Evolutionary conservation across 2,113 vertebrate species (phyloP).

Genomic region (Camelus bactrianus): DNA sequence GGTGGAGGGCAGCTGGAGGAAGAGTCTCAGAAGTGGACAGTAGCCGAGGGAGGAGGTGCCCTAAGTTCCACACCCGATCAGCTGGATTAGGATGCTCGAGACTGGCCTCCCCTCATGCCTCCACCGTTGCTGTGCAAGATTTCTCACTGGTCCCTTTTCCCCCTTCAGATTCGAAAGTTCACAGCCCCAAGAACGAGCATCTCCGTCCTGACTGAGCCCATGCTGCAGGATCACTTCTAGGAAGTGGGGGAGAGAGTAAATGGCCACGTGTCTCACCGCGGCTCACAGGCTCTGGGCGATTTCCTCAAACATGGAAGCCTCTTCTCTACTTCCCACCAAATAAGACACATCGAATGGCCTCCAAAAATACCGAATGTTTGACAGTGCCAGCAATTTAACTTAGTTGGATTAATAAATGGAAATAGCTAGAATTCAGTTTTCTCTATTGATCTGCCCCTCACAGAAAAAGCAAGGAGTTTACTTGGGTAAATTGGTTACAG

Average conservation of each 20-base stretch:
- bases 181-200: background rate
- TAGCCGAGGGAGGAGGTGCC: fast-evolving
- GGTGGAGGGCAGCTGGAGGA: background rate
- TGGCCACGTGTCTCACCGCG: background rate
- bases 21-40: background rate
- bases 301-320: background rate
- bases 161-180: background rate
- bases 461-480: background rate
- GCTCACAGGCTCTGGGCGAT: background rate
- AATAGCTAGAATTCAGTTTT: background rate
- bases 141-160: background rate
- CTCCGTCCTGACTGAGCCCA: background rate
- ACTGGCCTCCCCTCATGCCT: background rate
- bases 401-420: background rate
- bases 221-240: background rate
- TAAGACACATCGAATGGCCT: background rate
- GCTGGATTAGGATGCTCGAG: background rate
- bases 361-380: background rate
- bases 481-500: background rate
- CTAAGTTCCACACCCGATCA: fast-evolving
- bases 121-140: background rate
- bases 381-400: background rate
- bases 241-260: background rate
- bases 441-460: background rate
- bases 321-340: background rate